These are phyloP conservation scores for Momotus momota DNA, from an alignment of 2,797 vertebrate genomes.

Conservation along the genomic window DNA sequence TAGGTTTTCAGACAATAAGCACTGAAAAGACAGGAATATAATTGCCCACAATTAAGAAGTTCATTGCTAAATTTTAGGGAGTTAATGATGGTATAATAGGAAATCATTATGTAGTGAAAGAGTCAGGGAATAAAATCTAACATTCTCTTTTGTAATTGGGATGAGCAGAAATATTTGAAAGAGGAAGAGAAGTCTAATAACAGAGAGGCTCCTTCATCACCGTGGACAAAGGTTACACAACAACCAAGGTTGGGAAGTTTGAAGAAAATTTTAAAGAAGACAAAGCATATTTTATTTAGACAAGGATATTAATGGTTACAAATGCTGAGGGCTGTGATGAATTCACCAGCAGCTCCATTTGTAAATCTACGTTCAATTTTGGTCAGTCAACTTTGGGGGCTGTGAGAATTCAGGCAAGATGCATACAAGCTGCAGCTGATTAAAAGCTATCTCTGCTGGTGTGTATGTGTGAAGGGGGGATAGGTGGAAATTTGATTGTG, in stretches of 20 bases:
- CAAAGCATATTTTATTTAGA: background rate
- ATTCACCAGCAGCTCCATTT: background rate
- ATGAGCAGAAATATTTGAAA: background rate
- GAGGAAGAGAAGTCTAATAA: background rate
- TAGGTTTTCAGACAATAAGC: background rate
- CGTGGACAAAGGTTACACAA: background rate
- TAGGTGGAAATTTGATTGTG: background rate
- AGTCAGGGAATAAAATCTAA: background rate
- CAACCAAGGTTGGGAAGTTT: background rate
- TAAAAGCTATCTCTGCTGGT: background rate
- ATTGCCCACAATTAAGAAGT: background rate
- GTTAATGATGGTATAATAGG: background rate
- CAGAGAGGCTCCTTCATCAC: background rate
- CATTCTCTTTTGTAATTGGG: background rate
- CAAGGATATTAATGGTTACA: background rate
- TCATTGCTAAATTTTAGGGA: background rate
- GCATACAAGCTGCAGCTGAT: background rate
- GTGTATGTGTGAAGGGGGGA: background rate
- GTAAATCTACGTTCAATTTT: background rate
- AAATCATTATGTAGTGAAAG: background rate
- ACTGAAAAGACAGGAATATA: background rate
- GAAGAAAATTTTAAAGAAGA: background rate
- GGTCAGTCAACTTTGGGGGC: background rate
- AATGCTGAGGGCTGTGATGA: background rate
- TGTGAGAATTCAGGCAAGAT: background rate